Evolutionary conservation across 2,888 invertebrate species (phyloP), one percentile per base, ranked within the genome.

Genomic region (Vesta saturnalis): DNA sequence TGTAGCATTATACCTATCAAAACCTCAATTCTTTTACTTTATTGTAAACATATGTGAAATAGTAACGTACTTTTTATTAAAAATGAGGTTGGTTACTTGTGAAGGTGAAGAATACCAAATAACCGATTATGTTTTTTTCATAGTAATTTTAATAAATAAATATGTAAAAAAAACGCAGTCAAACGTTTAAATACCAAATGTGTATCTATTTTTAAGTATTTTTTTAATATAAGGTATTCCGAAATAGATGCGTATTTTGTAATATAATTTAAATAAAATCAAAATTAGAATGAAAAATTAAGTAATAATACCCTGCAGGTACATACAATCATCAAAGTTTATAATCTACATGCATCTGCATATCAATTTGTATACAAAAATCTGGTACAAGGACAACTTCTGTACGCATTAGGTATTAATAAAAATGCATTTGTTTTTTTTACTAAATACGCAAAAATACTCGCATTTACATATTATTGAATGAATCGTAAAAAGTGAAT

Each of bases 311-410:
- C 12, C 39, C 39, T n/a, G 39, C 8, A 39, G 39, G 12, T 39
- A 39, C 39, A 10, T 12, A 39, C 39, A 39, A 39, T 39, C 39
- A 39, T 39, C 39, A n/a, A 12, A 39, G 8, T 39, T 39, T 39
- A 39, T n/a, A n/a, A n/a, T n/a, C n/a, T n/a, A n/a, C n/a, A n/a
- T 39, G 39, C 39, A 39, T 39, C 39, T 15, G 52, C 52, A 52
- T 21, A 19, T 52, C 52, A 18, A 52, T 47, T 15, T 47, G 47
- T 47, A 47, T 23, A 23, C 23, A 23, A 52, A 43, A 52, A 19
- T 52, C 18, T 52, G 19, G 52, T 52, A 52, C 52, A 52, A 52
- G 52, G 52, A 52, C 52, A 21, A 52, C 52, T 19, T 52, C 52
- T 52, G 52, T 52, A 52, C 18, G 52, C 21, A 52, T 52, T 21